Conservation (phyloP, 2,113 vertebrate genomes). For the Lichenostomus cassidix region DNA sequence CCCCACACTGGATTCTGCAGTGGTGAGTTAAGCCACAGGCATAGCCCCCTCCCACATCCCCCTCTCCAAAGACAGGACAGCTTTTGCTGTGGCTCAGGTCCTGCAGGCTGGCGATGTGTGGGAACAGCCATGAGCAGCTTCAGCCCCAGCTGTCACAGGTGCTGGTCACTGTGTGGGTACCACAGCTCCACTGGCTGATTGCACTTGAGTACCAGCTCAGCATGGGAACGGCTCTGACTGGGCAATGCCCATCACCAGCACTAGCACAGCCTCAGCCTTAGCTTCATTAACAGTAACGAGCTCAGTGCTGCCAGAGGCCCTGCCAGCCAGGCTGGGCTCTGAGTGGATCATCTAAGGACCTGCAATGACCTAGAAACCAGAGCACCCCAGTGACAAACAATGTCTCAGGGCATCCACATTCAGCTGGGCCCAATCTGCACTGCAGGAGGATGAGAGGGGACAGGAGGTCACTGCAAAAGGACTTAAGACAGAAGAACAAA, state of each 20-base stretch:
- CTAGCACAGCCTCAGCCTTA: not conserved
- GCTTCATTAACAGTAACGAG: not conserved
- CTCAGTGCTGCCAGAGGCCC: not conserved
- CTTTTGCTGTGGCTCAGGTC: not conserved
- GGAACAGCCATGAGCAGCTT: not conserved
- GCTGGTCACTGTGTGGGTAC: fast-evolving
- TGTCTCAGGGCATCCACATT: not conserved
- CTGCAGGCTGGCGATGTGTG: not conserved
- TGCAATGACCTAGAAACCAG: not conserved
- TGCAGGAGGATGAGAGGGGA: fast-evolving
- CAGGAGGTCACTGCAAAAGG: not conserved
- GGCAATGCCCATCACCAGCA: not conserved
- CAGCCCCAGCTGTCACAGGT: not conserved
- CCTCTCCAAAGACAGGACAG: not conserved
- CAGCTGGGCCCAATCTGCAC: not conserved
- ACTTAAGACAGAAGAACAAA: not conserved
- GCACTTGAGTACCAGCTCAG: not conserved
- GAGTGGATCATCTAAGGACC: not conserved
- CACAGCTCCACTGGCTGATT: not conserved
- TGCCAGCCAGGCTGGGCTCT: not conserved
- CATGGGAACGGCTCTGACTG: fast-evolving
- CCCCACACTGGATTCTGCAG: fast-evolving
- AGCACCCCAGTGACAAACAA: not conserved
- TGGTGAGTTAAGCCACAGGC: not conserved
- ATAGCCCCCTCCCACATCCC: not conserved